Evolutionary conservation across 2,888 invertebrate species (phyloP), one percentile per base, ranked within the genome.

Genomic region (Hylaea fasciaria): DNA sequence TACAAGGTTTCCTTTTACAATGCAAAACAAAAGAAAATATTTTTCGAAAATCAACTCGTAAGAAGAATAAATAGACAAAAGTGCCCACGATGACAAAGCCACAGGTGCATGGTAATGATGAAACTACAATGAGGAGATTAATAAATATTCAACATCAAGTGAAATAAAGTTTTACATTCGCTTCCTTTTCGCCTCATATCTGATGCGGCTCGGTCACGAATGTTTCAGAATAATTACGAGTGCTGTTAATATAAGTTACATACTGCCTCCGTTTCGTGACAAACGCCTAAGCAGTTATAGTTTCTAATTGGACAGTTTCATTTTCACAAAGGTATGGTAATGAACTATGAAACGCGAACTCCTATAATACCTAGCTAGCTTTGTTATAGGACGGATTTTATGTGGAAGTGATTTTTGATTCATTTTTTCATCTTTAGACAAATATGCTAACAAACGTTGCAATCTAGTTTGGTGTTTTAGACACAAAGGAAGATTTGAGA

Each of bases 221-320:
- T 62, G 65, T 65, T 67, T 66, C 63, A 65, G 46, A 57, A 69
- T 70, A 70, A 65, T 67, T 67, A 53, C 57, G 32, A 63, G 41
- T 46, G 46, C 49, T 54, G 53, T 54, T 56, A 57, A 59, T 60
- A 46, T 51, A 17, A 52, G 37, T 57, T 57, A 57, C 39, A 59
- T 57, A 65, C 41, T 22, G 14, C 52, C 17, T 28, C 41, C 32
- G 56, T 62, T 58, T 66, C 71, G 69, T 74, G 72, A 73, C 70
- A 68, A 71, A 65, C 65, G 65, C 61, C 62, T 60, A 52, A 64
- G 51, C 64, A 64, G 58, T 66, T 66, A 52, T 48, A 59, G 58
- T 35, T 57, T 50, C 66, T 76, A 71, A 76, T 76, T 74, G 72
- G 69, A 68, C 64, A 57, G 65, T 72, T 72, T 68, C 50, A 68